Percentiles rank a stretch among this genome's conserved stretches.
These are phyloP conservation scores for Nomada hirtipes DNA, from an alignment of 2,888 invertebrate genomes.

Conservation along the genomic window DNA sequence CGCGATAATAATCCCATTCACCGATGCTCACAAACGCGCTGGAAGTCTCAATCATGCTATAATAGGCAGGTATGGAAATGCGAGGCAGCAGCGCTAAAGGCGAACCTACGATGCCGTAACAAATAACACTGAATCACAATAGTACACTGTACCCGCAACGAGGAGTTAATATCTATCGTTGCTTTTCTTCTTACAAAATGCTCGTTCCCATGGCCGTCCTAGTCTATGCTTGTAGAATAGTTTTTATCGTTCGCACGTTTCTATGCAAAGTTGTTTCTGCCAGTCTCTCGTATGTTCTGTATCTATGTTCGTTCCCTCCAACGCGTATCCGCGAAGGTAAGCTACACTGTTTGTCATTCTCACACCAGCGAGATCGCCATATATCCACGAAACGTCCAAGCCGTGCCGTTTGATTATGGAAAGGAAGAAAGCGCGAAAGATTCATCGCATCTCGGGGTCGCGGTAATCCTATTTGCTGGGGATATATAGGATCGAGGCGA, in stretches of 20 bases:
- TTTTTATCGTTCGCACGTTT: constrained; percentile 11
- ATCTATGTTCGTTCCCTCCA: background rate
- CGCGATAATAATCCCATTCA: constrained; percentile 3
- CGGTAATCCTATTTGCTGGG: constrained; percentile 66
- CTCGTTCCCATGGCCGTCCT: background rate
- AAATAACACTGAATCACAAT: constrained; percentile 10
- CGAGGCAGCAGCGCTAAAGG: constrained; percentile 14
- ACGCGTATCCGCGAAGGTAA: constrained; percentile 17
- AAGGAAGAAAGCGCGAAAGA: constrained; percentile 44
- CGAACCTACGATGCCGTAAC: background rate
- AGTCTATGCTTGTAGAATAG: constrained; percentile 1
- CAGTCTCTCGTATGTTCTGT: background rate
- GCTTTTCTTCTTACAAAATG: background rate
- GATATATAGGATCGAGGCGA: constrained; percentile 52
- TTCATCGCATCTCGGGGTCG: constrained; percentile 34
- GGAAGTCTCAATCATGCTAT: constrained; percentile 9
- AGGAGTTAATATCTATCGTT: constrained; percentile 1
- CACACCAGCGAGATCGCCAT: background rate
- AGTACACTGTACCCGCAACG: background rate
- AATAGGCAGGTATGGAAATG: constrained; percentile 12
- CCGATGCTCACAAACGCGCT: background rate
- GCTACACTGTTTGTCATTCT: background rate
- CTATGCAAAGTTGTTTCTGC: constrained; percentile 1
- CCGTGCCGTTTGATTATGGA: constrained; percentile 46
- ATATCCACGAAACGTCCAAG: background rate